Conservation (phyloP, 2,888 invertebrate species). For the Diarsia dahlii region DNA sequence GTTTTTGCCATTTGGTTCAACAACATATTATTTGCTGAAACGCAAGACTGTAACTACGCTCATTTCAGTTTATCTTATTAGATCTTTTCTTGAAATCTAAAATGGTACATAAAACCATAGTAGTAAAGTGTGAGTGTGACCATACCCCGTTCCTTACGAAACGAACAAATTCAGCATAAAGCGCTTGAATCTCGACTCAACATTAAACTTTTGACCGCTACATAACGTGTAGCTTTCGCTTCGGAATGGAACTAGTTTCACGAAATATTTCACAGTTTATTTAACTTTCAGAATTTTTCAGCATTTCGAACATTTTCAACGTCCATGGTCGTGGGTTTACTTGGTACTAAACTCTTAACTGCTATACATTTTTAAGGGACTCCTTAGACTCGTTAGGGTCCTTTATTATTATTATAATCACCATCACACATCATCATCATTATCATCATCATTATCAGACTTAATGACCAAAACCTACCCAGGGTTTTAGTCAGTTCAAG, state of each 20-base stretch:
- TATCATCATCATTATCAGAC: too few species aligned
- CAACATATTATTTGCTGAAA: conserved; percentile 1
- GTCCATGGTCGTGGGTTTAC: conserved; percentile 6
- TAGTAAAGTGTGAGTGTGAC: not conserved
- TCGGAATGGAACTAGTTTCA: conserved; percentile 48
- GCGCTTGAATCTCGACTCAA: conserved; percentile 31
- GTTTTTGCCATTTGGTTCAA: not conserved
- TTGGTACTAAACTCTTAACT: conserved; percentile 16
- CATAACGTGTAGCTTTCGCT: conserved; percentile 43
- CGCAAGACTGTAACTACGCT: not conserved
- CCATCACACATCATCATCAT: too few species aligned
- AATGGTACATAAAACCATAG: not conserved
- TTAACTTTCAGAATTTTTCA: conserved; percentile 44
- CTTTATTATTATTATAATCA: too few species aligned
- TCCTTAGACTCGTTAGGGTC: not conserved
- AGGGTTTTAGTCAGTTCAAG: too few species aligned
- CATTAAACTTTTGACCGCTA: conserved; percentile 52
- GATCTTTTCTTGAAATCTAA: not conserved
- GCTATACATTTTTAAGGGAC: not conserved
- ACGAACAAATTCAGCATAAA: conserved; percentile 44
- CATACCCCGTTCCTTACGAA: conserved; percentile 12
- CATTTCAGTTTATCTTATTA: not conserved
- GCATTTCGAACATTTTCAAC: conserved; percentile 36
- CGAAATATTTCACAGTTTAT: conserved; percentile 54
- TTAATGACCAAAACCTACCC: too few species aligned